These are phyloP conservation scores for Miltochrista miniata DNA, from an alignment of 2,888 invertebrate species.

Conservation along the genomic window DNA sequence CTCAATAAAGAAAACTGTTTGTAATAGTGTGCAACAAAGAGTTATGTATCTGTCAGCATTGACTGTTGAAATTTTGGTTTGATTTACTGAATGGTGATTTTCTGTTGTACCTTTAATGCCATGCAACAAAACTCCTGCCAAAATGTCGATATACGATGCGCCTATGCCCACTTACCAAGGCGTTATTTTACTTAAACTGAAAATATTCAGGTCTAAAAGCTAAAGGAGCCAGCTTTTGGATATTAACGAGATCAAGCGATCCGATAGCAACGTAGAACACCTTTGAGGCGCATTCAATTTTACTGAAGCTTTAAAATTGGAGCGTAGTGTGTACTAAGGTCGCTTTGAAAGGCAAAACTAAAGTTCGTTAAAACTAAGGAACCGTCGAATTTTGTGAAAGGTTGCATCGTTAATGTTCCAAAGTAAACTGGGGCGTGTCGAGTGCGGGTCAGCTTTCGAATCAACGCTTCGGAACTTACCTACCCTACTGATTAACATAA, in stretches of 20 bases:
- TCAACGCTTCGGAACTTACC: conserved; percentile 77
- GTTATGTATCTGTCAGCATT: too few species aligned
- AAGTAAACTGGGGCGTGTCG: conserved; percentile 69
- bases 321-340: conserved; percentile 41
- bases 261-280: conserved; percentile 46
- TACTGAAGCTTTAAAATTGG: conserved; percentile 42
- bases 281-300: conserved; percentile 44
- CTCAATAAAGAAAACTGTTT: too few species aligned
- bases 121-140: too few species aligned
- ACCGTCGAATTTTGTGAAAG: conserved; percentile 65
- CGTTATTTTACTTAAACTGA: conserved; percentile 19
- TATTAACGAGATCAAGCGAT: conserved; percentile 49
- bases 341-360: conserved; percentile 56
- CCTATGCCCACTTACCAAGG: too few species aligned
- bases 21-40: too few species aligned
- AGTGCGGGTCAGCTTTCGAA: conserved; percentile 58
- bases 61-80: too few species aligned
- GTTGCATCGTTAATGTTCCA: conserved; percentile 59
- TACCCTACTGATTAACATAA: conserved; percentile 79
- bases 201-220: conserved; percentile 33
- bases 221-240: conserved; percentile 31
- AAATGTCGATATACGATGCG: too few species aligned
- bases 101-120: too few species aligned
- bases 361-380: conserved; percentile 58
- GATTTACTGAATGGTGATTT: too few species aligned